Base-by-base conservation (phyloP, 2,888 invertebrate genomes). In the Agrotis segetum region DNA sequence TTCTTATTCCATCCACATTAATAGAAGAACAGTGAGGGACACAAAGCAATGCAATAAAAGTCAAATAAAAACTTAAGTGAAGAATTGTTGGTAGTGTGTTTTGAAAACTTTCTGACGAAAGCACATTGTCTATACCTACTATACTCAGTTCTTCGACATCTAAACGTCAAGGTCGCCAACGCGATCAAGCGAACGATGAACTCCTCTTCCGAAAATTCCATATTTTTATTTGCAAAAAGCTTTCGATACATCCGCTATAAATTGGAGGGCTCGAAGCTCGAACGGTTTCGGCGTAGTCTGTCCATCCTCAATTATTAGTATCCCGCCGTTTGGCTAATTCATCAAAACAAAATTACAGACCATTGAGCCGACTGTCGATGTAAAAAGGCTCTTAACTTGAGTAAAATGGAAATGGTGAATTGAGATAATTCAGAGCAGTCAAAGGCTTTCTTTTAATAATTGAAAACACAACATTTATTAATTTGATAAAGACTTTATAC, bases 311-410 rank as follows among this genome's bases (percentile, higher is more conserved):
- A 90, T 92, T 89, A 91, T 91, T 90, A 88, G 88, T 90, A 90
- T 91, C 90, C 90, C 87, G 87, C 85, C 88, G 87, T 91, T 92
- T 88, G 86, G 90, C 89, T 94, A 93, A 94, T 94, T 92, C 90
- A 93, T 94, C 94, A 93, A 90, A 91, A 90, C 86, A 83, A 93
- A 94, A 94, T 95, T 93, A 93, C 89, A 93, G 91, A 87, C 85
- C 87, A 76, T 84, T 82, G 84, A 79, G 88, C 90, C 91, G 91
- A 82, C 83, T 67, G 83, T 70, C 81, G 79, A 81, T 75, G 84
- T 84, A 86, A 88, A 90, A 88, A 87, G 83, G 78, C 66, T 73
- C 72, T 77, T 73, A 75, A 58, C 69, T 71, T 79, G 59, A 84
- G 67, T 74, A 78, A 77, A 85, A 67, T 70, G 74, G 61, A 65